Base-by-base conservation (phyloP, 2,797 vertebrate species). In the Cirrhinus molitorella region DNA sequence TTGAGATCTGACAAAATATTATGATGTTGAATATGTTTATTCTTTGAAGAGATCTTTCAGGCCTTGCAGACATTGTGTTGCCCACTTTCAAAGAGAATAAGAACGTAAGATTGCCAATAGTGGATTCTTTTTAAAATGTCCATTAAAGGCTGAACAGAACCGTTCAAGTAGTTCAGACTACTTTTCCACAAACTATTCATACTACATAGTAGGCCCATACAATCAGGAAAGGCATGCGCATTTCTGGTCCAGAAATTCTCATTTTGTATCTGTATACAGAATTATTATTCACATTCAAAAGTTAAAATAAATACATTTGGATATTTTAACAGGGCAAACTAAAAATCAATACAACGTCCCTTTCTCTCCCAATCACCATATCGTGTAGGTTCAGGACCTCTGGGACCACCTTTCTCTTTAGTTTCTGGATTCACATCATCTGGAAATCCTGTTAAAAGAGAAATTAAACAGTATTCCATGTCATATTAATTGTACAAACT, bases 351-450 rank as follows among this genome's bases (percentile, higher is more conserved):
- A 89, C 98, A 99, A 85, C 98, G 97, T 83, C 98, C 98, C 92
- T 97, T 99, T 88, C 97, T 95, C 90, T 99, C 98, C 98, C 98
- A 99, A 81, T 99, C 98, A 90, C 98, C 98, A 0, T 97, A 99
- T 80, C 98, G 97, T 1, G 98, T 99, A 76, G 98, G 98, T 93
- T 99, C 98, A 14, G 97, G 98, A 79, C 98, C 98, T 86, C 91
- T 95, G 45, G 98, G 98, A 71, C 98, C 98, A 66, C 96, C 97
- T 75, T 94, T 96, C 89, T 99, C 98, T 90, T 97, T 98, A 84
- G 98, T 99, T 49, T 88, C 85, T 75, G 97, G 98, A 92, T 99
- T 99, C 85, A 98, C 90, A 87, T 96, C 95, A 90, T 95, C 95
- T 40, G 97, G 97, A 88, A 97, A 99, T 92, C 94, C 98, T 95